Percentiles rank a stretch among this genome's conserved stretches.
These are phyloP conservation scores for Sitophilus oryzae DNA, from an alignment of 1,140 invertebrate genomes.

Conservation along the genomic window DNA sequence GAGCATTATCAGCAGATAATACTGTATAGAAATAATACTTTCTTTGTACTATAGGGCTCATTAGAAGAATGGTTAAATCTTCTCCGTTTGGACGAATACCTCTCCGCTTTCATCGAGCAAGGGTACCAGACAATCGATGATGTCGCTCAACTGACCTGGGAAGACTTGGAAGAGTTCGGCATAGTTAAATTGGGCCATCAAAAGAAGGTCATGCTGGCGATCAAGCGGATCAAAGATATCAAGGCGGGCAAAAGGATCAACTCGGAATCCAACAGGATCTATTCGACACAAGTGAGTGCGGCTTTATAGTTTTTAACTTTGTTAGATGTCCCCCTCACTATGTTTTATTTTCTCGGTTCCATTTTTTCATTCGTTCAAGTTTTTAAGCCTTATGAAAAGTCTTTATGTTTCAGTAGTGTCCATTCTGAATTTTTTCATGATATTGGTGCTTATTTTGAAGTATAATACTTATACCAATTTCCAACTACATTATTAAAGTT, in stretches of 20 bases:
- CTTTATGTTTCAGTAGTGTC: too few relatives aligned
- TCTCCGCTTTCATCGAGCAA: slow-evolving; percentile 79
- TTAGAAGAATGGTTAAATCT: slow-evolving; percentile 90
- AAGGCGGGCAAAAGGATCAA: slow-evolving; percentile 76
- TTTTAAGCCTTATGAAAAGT: too few relatives aligned
- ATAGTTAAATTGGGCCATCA: slow-evolving; percentile 93
- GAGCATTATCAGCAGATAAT: too few relatives aligned
- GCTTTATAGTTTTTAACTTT: slow-evolving; percentile 6
- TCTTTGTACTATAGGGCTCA: too few relatives aligned
- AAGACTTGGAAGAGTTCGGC: slow-evolving; percentile 98
- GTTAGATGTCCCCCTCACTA: slow-evolving; percentile 13
- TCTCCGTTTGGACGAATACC: slow-evolving; percentile 87
- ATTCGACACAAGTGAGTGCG: slow-evolving; percentile 46
- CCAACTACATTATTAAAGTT: too few relatives aligned
- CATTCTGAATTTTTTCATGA: too few relatives aligned
- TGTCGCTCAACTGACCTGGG: slow-evolving; percentile 92
- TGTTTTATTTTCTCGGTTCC: slow-evolving; percentile 5
- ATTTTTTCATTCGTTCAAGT: neutral
- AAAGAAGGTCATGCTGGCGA: slow-evolving; percentile 95
- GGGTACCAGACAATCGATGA: slow-evolving; percentile 91
- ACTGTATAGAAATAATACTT: too few relatives aligned
- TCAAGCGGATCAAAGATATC: slow-evolving; percentile 94
- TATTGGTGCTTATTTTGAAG: too few relatives aligned
- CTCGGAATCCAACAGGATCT: slow-evolving; percentile 50
- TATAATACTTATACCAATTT: too few relatives aligned